phyloP scores from a whole-genome alignment of 2,113 vertebrate species.

The Nothobranchius kuhntae region DNA sequence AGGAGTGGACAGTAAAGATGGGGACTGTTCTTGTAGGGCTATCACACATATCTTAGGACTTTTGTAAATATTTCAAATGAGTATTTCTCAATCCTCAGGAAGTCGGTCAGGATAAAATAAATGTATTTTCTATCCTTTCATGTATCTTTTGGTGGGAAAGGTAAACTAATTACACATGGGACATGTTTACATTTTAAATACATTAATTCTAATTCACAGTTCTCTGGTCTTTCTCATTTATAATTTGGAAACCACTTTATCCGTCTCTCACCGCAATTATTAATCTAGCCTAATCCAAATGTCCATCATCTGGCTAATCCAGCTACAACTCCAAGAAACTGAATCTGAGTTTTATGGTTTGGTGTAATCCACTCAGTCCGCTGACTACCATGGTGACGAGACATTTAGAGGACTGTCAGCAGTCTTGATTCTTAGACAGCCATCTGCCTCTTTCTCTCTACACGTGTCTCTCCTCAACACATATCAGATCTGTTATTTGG shows the following conservation, averaged over 20 bases:
- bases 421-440: slow-evolving; percentile 37
- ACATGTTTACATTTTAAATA: too few species aligned
- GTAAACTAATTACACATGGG: not conserved
- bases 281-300: slow-evolving; percentile 68
- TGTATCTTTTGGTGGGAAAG: not conserved
- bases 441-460: slow-evolving; percentile 42
- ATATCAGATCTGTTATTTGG: slow-evolving; percentile 7
- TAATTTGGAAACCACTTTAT: not conserved
- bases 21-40: too few species aligned
- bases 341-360: slow-evolving; percentile 39
- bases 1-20: too few species aligned
- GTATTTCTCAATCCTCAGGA: too few species aligned
- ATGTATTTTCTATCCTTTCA: not conserved
- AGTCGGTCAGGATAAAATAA: not conserved
- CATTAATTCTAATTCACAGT: too few species aligned
- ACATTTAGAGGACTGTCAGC: slow-evolving; percentile 31
- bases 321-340: slow-evolving; percentile 51
- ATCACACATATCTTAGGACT: not conserved
- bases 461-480: slow-evolving; percentile 16
- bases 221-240: not conserved
- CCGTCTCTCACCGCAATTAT: slow-evolving; percentile 25
- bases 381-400: slow-evolving; percentile 58
- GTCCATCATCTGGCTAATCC: slow-evolving; percentile 59
- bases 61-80: not conserved
- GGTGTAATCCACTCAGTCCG: slow-evolving; percentile 65